These are phyloP conservation scores for Rousettus madagascariensis DNA, from an alignment of 2,797 vertebrate genomes.

Conservation along the genomic window DNA sequence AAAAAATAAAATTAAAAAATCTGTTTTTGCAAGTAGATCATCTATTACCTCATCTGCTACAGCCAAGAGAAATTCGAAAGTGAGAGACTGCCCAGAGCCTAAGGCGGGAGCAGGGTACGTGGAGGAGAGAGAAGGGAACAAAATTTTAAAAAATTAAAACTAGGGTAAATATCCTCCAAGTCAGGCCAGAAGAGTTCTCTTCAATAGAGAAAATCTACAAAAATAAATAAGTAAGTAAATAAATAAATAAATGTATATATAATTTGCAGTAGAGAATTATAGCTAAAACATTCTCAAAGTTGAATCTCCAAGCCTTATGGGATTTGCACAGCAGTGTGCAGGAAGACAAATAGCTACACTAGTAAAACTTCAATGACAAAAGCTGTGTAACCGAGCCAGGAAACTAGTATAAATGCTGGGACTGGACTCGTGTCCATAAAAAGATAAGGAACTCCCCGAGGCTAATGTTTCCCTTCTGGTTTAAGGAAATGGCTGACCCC, in stretches of 20 bases:
- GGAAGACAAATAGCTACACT: not conserved
- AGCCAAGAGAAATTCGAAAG: not conserved
- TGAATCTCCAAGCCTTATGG: not conserved
- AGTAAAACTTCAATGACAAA: not conserved
- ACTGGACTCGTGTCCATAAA: rapidly evolving
- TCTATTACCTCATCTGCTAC: not conserved
- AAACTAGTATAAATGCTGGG: not conserved
- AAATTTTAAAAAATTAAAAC: not conserved
- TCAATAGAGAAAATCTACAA: not conserved
- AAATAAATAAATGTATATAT: no score
- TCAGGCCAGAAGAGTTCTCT: not conserved
- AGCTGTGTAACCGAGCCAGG: not conserved
- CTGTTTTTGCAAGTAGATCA: not conserved
- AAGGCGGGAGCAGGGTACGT: rapidly evolving
- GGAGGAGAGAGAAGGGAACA: not conserved
- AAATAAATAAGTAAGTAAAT: not conserved
- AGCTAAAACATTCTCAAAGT: not conserved
- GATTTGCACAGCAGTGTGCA: not conserved
- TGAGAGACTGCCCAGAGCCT: not conserved
- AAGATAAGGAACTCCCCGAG: not conserved
- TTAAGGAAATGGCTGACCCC: not conserved
- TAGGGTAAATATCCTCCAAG: not conserved
- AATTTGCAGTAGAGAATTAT: no score
- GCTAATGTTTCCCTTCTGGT: not conserved
- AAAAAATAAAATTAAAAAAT: not conserved